Percentiles rank a stretch among this genome's conserved stretches.
These are phyloP conservation scores for Eupsittula cactorum DNA, from an alignment of 2,113 vertebrate species.

Conservation along the genomic window DNA sequence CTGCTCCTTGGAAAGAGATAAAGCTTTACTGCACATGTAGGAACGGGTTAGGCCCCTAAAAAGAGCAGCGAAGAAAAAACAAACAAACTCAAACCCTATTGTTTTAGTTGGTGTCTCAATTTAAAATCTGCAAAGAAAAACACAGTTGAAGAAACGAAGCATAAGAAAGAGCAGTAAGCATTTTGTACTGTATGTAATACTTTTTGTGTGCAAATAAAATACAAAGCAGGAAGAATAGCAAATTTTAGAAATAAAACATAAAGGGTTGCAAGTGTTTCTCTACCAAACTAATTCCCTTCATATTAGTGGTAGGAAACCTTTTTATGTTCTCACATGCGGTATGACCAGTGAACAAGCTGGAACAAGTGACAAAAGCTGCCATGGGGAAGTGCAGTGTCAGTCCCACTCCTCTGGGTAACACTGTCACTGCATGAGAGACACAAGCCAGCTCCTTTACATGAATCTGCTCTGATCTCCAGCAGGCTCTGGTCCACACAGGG, in stretches of 20 bases:
- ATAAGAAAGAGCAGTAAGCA: not conserved
- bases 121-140: not conserved
- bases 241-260: not conserved
- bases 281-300: not conserved
- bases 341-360: not conserved
- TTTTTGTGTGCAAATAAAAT: not conserved
- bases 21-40: not conserved
- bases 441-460: not conserved
- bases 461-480: not conserved
- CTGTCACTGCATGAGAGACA: not conserved
- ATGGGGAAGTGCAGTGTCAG: not conserved
- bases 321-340: not conserved
- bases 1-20: not conserved
- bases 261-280: not conserved
- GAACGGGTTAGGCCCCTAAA: not conserved
- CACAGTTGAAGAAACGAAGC: not conserved
- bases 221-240: not conserved
- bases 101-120: not conserved
- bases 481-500: not conserved
- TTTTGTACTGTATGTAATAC: not conserved
- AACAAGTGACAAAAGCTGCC: not conserved
- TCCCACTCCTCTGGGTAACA: not conserved
- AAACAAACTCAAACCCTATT: not conserved
- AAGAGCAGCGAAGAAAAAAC: not conserved
- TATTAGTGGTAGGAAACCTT: not conserved